Evolutionary conservation across 2,888 invertebrate genomes (phyloP), one percentile per base, ranked within the genome.

Genomic region (Drosophila emarginata): DNA sequence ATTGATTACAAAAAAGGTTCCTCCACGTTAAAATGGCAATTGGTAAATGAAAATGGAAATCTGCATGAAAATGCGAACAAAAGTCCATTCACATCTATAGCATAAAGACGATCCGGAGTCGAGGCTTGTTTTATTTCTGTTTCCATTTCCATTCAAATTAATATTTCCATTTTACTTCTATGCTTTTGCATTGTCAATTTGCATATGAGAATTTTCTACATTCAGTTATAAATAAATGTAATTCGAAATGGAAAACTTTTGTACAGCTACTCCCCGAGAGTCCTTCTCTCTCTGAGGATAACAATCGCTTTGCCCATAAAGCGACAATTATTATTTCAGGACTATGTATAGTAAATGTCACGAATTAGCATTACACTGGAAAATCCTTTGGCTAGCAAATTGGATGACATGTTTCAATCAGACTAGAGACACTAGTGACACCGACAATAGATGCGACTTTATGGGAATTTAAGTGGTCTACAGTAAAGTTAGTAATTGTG

Each of bases 21-120:
- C 61, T 68, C 52, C 63, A 68, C 56, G 28, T 51, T 60, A 72
- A 84, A 84, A 81, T 84, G 68, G 72, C 75, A 86, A 83, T 69
- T 56, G 65, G 64, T 36, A 57, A 40, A 15, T 45, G 45, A 21
- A 45, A 64, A 61, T 59, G 59, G 7, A 83, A 86, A 83, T 83
- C 77, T 80, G 86, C 82, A 83, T 83, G 72, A 83, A 83, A 83
- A 83, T 83, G 70, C 75, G 21, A 60, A 86, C 80, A 83, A 86
- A 81, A 83, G 78, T 72, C 58, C 67, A 64, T 63, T 59, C 77
- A 64, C 7, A 37, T 28, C 23, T 23, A 72, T 65, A 52, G 62
- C 73, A 72, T 73, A 63, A 73, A 67, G 54, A 53, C 58, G 58
- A 78, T 60, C 61, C 63, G 11, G 53, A 67, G 28, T 69, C 53